Base-by-base conservation (phyloP, 1,140 invertebrate species). In the Ctenoplectra terminalis region DNA sequence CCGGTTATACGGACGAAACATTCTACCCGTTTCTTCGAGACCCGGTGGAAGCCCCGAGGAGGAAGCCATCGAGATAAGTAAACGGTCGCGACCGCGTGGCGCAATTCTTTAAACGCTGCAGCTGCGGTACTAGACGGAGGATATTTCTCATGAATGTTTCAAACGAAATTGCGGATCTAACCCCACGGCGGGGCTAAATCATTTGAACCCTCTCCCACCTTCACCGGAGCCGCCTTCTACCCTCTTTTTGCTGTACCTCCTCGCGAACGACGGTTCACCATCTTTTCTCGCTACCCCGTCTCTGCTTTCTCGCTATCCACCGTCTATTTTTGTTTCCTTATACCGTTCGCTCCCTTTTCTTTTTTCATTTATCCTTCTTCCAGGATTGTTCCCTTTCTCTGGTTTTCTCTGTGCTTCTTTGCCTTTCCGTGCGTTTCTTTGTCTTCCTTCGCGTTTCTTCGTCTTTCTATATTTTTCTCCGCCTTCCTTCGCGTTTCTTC, bases 131-230 rank as follows among this genome's bases (percentile, higher is more conserved):
- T 84, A 70, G 82, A 81, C 83, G 83, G 77, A 90, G 88, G 88
- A 92, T 91, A 92, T 92, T 92, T 91, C 91, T 92, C 91, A 92
- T 92, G 90, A 92, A 92, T 92, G 91, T 92, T 92, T 91, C 91
- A 92, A 92, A 92, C 89, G 90, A 92, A 92, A 92, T 92, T 91
- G 91, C 90, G 87, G 88, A 92, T 92, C 91, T 91, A 92, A 92
- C 90, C 91, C 90, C 91, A 90, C 85, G 88, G 88, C 87, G 84
- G 84, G 88, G 89, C 86, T 92, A 92, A 92, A 92, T 92, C 91
- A 92, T 92, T 92, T 90, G 90, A 88, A 88, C 88, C 87, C 81
- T 78, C 84, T 63, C 76, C 79, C 73, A 61, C 71, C 58, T 50
- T 69, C 60, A 63, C 71, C 48, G 26, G 54, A 7, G 23, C 11